phyloP scores from a whole-genome alignment of 2,113 vertebrate species.

The Bubo scandiacus region DNA sequence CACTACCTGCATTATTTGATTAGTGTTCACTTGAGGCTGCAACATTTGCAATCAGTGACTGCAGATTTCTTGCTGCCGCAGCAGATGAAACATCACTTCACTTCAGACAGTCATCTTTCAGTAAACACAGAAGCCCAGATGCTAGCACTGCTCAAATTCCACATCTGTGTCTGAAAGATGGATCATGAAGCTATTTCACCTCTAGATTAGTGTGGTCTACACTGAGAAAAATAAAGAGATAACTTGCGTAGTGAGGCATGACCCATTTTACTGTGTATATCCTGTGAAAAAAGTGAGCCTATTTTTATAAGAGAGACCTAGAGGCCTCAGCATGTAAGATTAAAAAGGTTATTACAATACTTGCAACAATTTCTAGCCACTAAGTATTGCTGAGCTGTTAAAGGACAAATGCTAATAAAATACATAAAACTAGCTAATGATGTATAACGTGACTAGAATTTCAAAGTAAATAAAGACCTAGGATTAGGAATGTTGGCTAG shows the following conservation, averaged over 20 bases:
- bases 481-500: background rate
- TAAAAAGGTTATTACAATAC: background rate
- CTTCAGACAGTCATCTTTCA: background rate
- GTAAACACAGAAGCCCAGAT: background rate
- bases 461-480: background rate
- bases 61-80: background rate
- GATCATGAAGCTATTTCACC: background rate
- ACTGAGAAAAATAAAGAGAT: background rate
- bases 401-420: slow-evolving; percentile 13
- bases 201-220: background rate
- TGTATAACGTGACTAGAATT: background rate
- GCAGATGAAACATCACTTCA: background rate
- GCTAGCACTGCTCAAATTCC: background rate
- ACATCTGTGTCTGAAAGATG: background rate
- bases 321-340: background rate
- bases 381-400: background rate
- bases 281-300: background rate
- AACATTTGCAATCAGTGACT: background rate
- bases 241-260: background rate
- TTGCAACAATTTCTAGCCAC: background rate
- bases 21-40: background rate
- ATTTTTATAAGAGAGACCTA: background rate
- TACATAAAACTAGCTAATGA: background rate
- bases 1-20: background rate
- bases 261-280: background rate